Evolutionary conservation across 2,888 invertebrate species (phyloP).

Genomic region (Trichogramma dendrolimi): DNA sequence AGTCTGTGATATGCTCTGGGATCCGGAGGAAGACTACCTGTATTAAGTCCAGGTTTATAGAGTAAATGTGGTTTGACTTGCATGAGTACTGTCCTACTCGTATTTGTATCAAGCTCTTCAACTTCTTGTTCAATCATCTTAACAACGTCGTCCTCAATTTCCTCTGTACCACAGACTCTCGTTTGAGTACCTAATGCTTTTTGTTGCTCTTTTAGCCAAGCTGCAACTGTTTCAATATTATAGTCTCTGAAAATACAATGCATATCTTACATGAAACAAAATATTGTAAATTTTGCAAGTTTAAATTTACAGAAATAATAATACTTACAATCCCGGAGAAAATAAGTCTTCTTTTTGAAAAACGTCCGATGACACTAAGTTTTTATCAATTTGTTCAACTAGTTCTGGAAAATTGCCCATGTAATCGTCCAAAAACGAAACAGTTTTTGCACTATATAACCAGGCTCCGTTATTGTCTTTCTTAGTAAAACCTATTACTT

Average conservation of each 20-base stretch:
- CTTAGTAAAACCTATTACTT: conserved; percentile 78
- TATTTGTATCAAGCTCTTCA: conserved; percentile 39
- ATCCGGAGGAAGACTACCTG: conserved; percentile 64
- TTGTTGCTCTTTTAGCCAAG: conserved; percentile 72
- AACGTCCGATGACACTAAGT: conserved; percentile 55
- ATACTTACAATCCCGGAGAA: conserved; percentile 55
- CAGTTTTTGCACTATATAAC: conserved; percentile 75
- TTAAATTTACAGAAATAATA: not conserved
- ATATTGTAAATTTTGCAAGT: not conserved
- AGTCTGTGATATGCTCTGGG: conserved; percentile 62
- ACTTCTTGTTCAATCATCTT: conserved; percentile 56
- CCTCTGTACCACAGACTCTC: conserved; percentile 67
- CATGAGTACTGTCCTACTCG: conserved; percentile 60
- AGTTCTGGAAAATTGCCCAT: conserved; percentile 69
- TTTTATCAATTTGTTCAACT: conserved; percentile 59
- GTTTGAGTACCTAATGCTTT: conserved; percentile 56
- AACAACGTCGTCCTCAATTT: conserved; percentile 66
- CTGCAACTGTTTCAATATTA: conserved; percentile 53
- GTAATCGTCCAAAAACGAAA: conserved; percentile 69
- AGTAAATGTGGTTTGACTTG: conserved; percentile 77
- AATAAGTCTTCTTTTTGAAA: conserved; percentile 70
- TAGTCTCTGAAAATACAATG: conserved; percentile 44
- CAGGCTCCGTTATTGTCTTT: conserved; percentile 64
- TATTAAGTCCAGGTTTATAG: conserved; percentile 60
- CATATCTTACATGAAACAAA: conserved; percentile 27